Conservation (phyloP, 2,113 vertebrate species). For the Anser brachyrhynchus region DNA sequence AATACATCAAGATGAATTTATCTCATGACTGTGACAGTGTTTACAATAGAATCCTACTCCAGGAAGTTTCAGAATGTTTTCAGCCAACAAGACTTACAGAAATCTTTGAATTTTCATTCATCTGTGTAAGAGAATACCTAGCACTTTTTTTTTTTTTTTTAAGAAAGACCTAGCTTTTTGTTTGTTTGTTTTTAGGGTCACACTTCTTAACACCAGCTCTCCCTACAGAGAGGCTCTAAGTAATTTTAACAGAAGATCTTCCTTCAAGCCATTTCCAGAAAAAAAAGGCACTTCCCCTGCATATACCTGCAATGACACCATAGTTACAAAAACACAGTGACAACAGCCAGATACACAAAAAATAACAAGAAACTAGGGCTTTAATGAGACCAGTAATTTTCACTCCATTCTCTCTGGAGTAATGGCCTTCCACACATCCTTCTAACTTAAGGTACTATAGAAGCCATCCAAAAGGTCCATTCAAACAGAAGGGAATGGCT, state of each 20-base stretch:
- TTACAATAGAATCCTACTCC: not conserved
- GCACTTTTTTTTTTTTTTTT: not conserved
- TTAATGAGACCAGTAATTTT: not conserved
- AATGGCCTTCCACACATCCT: not conserved
- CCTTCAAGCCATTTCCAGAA: not conserved
- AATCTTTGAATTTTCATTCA: not conserved
- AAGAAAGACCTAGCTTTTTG: not conserved
- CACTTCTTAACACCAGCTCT: fast-evolving
- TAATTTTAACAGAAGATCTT: not conserved
- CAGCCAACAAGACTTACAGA: not conserved
- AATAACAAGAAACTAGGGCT: not conserved
- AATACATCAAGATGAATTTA: not conserved
- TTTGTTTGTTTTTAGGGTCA: not conserved
- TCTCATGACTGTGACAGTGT: not conserved
- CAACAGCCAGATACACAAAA: not conserved
- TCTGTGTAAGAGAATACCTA: not conserved
- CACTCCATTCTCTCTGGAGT: not conserved
- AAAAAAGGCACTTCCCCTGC: not conserved
- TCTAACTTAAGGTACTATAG: not conserved
- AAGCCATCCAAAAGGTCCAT: not conserved
- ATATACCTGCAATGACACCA: not conserved
- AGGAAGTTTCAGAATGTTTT: not conserved
- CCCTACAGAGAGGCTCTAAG: not conserved
- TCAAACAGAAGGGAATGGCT: not conserved
- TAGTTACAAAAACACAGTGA: not conserved